Conservation (phyloP, 2,797 vertebrate genomes). For the Rhincodon typus region DNA sequence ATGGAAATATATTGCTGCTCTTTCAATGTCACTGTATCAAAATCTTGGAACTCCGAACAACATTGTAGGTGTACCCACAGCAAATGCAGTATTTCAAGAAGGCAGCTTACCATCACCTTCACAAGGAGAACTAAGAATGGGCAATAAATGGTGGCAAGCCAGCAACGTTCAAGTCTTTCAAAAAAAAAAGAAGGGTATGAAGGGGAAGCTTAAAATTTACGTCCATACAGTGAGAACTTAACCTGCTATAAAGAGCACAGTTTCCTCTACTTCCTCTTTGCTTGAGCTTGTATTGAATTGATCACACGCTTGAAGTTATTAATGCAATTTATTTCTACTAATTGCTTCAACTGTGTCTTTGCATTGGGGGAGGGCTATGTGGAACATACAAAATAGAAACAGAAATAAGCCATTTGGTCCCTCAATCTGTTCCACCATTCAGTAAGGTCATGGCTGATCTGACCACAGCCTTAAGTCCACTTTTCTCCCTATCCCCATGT, state of each 20-base stretch:
- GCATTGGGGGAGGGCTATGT: background rate
- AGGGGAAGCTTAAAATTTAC: background rate
- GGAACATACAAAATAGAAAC: background rate
- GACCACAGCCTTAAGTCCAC: background rate
- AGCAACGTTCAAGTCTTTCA: no score
- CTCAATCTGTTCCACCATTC: background rate
- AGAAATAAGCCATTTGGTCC: background rate
- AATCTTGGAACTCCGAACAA: no score
- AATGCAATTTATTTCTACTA: background rate
- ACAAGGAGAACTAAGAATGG: no score
- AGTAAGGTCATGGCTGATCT: background rate
- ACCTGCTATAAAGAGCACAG: background rate
- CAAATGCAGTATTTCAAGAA: no score
- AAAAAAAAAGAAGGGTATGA: background rate
- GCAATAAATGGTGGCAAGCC: no score
- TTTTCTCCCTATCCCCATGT: background rate
- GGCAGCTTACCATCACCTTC: no score
- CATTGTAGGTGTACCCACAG: no score
- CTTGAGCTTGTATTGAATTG: background rate
- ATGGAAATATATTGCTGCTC: no score
- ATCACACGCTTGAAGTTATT: background rate
- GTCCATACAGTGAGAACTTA: background rate
- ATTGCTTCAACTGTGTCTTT: background rate
- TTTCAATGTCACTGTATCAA: no score
- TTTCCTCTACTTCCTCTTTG: background rate